These are phyloP conservation scores for Ferrisia virgata DNA, from an alignment of 2,888 invertebrate species.

Conservation along the genomic window DNA sequence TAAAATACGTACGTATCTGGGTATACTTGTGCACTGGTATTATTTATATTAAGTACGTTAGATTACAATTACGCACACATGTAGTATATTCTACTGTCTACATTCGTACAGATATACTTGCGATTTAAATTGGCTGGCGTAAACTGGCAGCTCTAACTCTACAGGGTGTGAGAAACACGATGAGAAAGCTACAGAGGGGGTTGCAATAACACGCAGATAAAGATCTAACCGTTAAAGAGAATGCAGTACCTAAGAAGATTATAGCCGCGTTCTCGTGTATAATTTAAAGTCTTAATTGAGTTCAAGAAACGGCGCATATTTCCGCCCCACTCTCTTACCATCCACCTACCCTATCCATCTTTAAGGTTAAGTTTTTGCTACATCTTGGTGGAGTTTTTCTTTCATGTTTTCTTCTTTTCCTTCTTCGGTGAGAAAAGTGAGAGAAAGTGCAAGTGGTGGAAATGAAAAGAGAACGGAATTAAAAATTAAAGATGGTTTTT, in stretches of 20 bases:
- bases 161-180: background rate
- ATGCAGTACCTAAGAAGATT: constrained; percentile 11
- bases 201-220: constrained; percentile 12
- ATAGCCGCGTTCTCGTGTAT: background rate
- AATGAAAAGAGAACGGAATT: background rate
- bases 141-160: background rate
- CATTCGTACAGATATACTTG: background rate
- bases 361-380: background rate
- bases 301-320: constrained; percentile 15
- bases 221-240: background rate
- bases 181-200: background rate
- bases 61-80: no score
- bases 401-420: background rate
- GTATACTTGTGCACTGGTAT: background rate
- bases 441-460: background rate
- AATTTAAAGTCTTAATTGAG: constrained; percentile 30
- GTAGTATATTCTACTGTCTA: no score
- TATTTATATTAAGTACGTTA: no score
- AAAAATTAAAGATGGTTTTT: constrained; percentile 9
- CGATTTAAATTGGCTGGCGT: background rate
- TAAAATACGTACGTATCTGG: background rate
- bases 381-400: background rate
- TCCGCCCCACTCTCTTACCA: background rate
- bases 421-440: background rate
- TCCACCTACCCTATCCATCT: background rate